Base-by-base conservation (phyloP, 1,140 invertebrate genomes). In the Adoxophyes honmai region DNA sequence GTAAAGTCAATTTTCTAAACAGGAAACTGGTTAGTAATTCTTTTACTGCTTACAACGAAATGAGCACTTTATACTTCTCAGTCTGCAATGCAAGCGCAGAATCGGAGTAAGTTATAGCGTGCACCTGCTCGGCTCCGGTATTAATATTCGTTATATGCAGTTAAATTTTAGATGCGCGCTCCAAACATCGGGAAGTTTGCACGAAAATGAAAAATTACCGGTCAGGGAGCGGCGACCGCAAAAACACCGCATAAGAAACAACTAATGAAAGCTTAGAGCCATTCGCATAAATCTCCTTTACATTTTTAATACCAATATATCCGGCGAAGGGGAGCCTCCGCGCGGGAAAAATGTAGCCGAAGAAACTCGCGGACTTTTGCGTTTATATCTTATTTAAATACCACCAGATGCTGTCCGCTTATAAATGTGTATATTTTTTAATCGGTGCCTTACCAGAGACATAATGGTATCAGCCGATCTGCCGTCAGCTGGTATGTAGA, bases 241-340 rank as follows among this genome's bases (percentile, higher is more conserved):
- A 74, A 79, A 86, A 84, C 79, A 75, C 75, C 74, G 78, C 82
- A 73, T 78, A 86, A 88, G 83, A 78, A 84, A 81, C 76, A 81
- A 78, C 83, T 88, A 88, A 88, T 88, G 86, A 88, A 88, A 88
- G 86, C 86, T 86, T 86, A 88, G 78, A 88, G 81, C 82, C 73
- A 88, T 88, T 83, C 82, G 81, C 82, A 88, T 88, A 88, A 86
- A 86, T 88, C 83, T 86, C 78, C 79, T 75, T 88, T 88, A 86
- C 86, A 88, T 88, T 88, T 88, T 88, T 88, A 88, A 88, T 88
- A 88, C 86, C 86, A 86, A 88, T 88, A 87, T 83, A 86, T 84
- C 75, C 71, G 70, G 63, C 64, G 78, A 86, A 83, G 82, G 81
- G 82, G 84, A 69, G 67, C 65, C 75, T 67, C 66, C 55, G 62